phyloP scores from a whole-genome alignment of 2,113 vertebrate genomes.

The Dasyornis broadbenti region DNA sequence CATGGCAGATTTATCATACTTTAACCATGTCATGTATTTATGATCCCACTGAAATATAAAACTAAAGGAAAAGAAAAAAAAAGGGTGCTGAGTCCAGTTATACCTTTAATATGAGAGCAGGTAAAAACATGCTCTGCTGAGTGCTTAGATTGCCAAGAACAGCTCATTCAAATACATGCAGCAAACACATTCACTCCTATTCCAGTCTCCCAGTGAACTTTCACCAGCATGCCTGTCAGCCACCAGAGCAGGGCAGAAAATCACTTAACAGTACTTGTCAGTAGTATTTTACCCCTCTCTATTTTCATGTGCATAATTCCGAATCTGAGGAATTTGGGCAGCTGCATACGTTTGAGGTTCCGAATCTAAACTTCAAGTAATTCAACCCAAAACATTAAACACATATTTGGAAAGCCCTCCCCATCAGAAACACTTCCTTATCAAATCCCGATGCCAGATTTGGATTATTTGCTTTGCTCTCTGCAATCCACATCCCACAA shows the following conservation, averaged over 20 bases:
- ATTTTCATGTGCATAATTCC: neutral
- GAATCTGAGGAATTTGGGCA: neutral
- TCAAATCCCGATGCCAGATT: neutral
- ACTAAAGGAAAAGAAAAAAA: neutral
- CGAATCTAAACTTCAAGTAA: neutral
- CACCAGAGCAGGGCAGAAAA: neutral
- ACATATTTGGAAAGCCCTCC: neutral
- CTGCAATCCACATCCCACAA: neutral
- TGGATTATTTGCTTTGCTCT: neutral
- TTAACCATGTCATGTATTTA: neutral
- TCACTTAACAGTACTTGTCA: neutral
- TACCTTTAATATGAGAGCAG: conserved; percentile 13
- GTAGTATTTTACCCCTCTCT: neutral
- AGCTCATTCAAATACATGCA: neutral
- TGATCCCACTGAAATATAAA: neutral
- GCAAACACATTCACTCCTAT: neutral
- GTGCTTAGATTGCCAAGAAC: neutral
- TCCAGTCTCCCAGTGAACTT: neutral
- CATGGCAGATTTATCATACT: neutral
- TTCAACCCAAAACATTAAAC: neutral
- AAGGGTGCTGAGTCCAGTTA: neutral
- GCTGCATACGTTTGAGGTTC: neutral
- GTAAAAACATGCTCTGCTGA: neutral
- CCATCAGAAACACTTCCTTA: neutral
- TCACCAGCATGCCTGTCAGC: neutral